A percentile compares a stretch with the other conserved stretches of the same genome.
Conservation (phyloP, 2,797 vertebrate genomes). For the Xiphophorus birchmanni region DNA sequence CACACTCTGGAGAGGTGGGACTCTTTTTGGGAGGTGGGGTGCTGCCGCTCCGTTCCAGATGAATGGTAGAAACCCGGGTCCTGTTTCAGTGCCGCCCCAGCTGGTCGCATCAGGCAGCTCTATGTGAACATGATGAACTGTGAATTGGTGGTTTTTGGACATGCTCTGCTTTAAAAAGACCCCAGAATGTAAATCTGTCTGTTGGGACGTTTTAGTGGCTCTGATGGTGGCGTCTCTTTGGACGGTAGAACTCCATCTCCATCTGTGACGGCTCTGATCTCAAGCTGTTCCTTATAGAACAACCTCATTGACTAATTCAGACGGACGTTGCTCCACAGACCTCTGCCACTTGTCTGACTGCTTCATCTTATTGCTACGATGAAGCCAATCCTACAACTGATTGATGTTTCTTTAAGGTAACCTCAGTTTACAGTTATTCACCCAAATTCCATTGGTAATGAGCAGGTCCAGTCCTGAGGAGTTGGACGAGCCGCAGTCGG, state of each 20-base stretch:
- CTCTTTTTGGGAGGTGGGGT: neutral
- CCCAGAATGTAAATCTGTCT: conserved; percentile 11
- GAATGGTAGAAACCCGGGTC: neutral
- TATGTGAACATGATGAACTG: neutral
- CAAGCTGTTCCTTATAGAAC: neutral
- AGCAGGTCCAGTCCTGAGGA: neutral
- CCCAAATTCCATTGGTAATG: neutral
- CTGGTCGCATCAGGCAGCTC: conserved; percentile 11
- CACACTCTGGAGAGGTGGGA: conserved; percentile 4
- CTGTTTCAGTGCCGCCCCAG: neutral
- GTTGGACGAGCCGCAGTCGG: neutral
- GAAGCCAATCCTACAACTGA: neutral
- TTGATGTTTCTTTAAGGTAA: neutral
- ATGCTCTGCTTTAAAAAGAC: conserved; percentile 10
- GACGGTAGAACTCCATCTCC: neutral
- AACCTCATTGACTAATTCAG: too few species aligned
- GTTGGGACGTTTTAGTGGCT: neutral
- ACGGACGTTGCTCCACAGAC: neutral
- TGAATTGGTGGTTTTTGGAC: conserved; percentile 21
- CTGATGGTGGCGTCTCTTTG: neutral
- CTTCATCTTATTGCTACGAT: neutral
- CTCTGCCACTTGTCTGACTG: neutral
- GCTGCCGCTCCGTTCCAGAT: neutral
- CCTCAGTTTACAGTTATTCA: neutral
- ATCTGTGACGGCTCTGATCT: neutral